Percentiles rank a stretch among this genome's conserved stretches.
These are phyloP conservation scores for Drosophila kokeensis DNA, from an alignment of 2,888 invertebrate genomes.

Conservation along the genomic window DNA sequence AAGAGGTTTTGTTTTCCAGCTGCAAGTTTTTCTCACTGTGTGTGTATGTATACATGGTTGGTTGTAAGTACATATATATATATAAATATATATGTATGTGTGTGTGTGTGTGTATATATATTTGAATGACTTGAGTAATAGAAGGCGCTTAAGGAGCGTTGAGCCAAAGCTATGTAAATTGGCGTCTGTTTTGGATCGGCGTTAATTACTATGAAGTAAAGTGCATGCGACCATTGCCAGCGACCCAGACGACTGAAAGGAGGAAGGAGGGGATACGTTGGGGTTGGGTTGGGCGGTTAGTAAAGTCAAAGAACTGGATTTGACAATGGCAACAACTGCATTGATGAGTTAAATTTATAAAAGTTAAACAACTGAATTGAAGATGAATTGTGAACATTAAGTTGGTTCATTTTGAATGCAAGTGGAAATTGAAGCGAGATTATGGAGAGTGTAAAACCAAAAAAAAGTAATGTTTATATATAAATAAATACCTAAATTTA, in stretches of 20 bases:
- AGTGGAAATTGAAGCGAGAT: neutral
- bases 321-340: constrained; percentile 60
- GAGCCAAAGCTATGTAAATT: constrained; percentile 67
- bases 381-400: constrained; percentile 13
- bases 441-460: neutral
- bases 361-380: constrained; percentile 39
- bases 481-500: neutral
- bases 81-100: neutral
- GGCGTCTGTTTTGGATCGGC: constrained; percentile 79
- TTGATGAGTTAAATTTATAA: constrained; percentile 61
- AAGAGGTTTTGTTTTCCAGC: constrained; percentile 77
- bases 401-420: neutral
- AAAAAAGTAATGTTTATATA: neutral
- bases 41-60: constrained; percentile 6
- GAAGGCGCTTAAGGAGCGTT: constrained; percentile 41
- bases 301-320: constrained; percentile 13
- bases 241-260: constrained; percentile 28
- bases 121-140: constrained; percentile 56
- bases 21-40: constrained; percentile 57
- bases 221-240: constrained; percentile 64
- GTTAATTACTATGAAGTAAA: constrained; percentile 79
- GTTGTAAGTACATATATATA: neutral
- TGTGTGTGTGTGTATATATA: constrained; percentile 24
- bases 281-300: neutral
- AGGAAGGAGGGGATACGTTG: too few relatives aligned